Percentiles rank a stretch among this genome's conserved stretches.
Evolutionary conservation across 2,888 invertebrate genomes (phyloP).

Genomic region (Melanargia galathea): DNA sequence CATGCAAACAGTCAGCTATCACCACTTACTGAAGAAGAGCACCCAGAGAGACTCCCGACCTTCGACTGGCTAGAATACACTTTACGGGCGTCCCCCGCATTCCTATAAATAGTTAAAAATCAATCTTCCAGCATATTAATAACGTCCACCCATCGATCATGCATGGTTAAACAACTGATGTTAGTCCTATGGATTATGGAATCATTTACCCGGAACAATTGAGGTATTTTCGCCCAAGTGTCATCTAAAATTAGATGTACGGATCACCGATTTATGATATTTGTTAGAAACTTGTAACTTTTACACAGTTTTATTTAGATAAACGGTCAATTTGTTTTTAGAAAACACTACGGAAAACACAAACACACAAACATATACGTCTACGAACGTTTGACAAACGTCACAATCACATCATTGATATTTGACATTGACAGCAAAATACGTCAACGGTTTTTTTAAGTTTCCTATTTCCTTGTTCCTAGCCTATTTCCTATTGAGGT

Average conservation of each 20-base stretch:
- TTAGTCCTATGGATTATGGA: constrained; percentile 53
- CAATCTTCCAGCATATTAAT: constrained; percentile 69
- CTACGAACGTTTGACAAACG: constrained; percentile 20
- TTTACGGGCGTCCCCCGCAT: constrained; percentile 79
- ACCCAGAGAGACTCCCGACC: constrained; percentile 85
- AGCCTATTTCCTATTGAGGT: too few relatives aligned
- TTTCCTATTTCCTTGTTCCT: too few relatives aligned
- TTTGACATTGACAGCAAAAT: background rate
- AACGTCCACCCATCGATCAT: constrained; percentile 60
- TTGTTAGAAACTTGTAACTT: constrained; percentile 24
- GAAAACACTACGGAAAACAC: too few relatives aligned
- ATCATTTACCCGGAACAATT: constrained; percentile 79
- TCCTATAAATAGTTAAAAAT: constrained; percentile 81
- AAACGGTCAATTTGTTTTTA: constrained; percentile 33
- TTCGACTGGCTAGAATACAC: constrained; percentile 82
- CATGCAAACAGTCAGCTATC: constrained; percentile 28
- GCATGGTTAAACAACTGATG: constrained; percentile 62
- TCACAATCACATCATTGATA: background rate
- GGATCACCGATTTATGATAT: constrained; percentile 24
- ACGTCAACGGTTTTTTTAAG: too few relatives aligned
- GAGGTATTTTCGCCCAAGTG: constrained; percentile 79
- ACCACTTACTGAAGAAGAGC: constrained; percentile 86
- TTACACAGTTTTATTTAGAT: constrained; percentile 24
- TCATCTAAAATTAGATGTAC: constrained; percentile 57
- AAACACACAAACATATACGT: constrained; percentile 18